Percentiles rank a stretch among this genome's conserved stretches.
These are phyloP conservation scores for Euschistus heros DNA, from an alignment of 1,140 invertebrate genomes.

Conservation along the genomic window DNA sequence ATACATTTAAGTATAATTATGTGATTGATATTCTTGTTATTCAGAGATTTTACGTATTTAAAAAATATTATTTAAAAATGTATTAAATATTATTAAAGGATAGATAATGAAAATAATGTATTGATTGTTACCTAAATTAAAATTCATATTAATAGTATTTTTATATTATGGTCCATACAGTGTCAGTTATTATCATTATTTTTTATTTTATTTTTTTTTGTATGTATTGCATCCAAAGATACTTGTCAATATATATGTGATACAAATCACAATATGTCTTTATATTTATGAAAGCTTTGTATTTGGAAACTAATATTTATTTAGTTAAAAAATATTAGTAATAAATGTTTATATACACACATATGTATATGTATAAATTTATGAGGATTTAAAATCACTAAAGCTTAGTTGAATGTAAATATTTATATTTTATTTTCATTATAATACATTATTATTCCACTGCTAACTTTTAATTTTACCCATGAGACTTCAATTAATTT, in stretches of 20 bases:
- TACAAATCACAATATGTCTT: neutral
- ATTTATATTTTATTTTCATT: conserved; percentile 10
- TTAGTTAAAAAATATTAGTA: neutral
- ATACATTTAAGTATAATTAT: conserved; percentile 3
- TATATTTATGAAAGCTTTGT: neutral
- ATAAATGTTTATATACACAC: neutral
- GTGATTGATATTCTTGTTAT: conserved; percentile 8
- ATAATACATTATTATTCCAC: neutral
- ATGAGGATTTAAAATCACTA: neutral
- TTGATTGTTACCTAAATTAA: conserved; percentile 2
- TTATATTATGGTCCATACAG: neutral
- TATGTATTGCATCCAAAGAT: neutral
- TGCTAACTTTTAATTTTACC: no score
- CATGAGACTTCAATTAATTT: no score
- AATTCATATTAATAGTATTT: neutral
- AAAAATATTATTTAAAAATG: neutral
- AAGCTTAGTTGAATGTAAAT: conserved; percentile 3
- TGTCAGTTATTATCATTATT: neutral
- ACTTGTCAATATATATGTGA: neutral
- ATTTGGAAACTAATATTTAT: neutral
- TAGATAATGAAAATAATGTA: no score
- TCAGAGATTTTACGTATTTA: conserved; percentile 8
- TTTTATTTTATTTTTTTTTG: neutral
- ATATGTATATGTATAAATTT: neutral
- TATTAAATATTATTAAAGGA: neutral